Percentiles rank a stretch among this genome's conserved stretches.
Conservation (phyloP, 2,888 invertebrate genomes). For the Synergus itoensis region DNA sequence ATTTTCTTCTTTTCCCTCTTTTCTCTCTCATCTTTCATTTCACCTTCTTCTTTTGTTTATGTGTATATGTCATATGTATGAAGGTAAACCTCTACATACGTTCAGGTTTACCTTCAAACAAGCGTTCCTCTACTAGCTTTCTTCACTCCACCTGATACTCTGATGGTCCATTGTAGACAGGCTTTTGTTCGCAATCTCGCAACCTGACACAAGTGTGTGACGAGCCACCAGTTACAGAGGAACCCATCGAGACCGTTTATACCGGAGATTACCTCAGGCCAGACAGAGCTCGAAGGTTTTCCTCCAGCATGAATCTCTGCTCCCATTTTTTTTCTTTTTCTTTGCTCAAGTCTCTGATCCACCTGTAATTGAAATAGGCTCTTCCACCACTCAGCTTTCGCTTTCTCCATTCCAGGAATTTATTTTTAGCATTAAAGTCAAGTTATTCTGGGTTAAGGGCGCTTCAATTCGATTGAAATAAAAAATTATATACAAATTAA, state of each 20-base stretch:
- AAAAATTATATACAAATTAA: too few relatives aligned
- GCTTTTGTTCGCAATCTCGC: conserved; percentile 61
- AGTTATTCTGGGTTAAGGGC: too few relatives aligned
- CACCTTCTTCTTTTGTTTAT: neutral
- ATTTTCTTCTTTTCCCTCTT: conserved; percentile 42
- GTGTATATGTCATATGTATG: too few relatives aligned
- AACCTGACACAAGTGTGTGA: conserved; percentile 22
- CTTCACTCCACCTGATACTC: conserved; percentile 53
- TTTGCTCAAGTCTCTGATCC: conserved; percentile 1
- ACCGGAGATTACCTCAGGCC: conserved; percentile 35
- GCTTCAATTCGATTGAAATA: too few relatives aligned
- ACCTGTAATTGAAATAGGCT: conserved; percentile 29
- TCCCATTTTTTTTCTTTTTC: neutral
- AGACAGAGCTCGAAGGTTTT: conserved; percentile 32
- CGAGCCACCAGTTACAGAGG: conserved; percentile 5
- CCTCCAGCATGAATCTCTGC: neutral
- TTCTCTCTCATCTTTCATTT: conserved; percentile 12
- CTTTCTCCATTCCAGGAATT: neutral
- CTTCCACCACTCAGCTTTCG: neutral
- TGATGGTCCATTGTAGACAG: conserved; percentile 68
- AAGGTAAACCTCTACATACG: neutral
- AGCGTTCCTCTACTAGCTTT: neutral
- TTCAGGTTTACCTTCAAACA: neutral
- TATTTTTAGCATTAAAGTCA: too few relatives aligned
- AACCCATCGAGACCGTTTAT: conserved; percentile 29